Percentiles rank a stretch among this genome's conserved stretches.
phyloP scores from a whole-genome alignment of 92 coral and sea anemone genomes.

The Isaurus tuberculatus region DNA sequence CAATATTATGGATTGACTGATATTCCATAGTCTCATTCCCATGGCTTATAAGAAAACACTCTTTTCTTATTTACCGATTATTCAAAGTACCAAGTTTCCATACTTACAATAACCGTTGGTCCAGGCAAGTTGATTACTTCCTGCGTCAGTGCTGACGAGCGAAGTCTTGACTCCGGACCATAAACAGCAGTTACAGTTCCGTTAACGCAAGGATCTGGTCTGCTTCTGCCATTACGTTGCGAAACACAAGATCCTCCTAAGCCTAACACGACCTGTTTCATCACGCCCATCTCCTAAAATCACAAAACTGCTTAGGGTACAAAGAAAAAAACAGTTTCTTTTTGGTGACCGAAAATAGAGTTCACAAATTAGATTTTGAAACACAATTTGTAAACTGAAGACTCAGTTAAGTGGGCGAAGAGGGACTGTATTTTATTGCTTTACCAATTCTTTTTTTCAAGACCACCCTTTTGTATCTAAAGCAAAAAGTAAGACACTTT shows the following conservation, averaged over 20 bases:
- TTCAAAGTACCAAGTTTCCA: not conserved
- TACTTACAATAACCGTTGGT: constrained; percentile 95
- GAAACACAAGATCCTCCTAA: constrained; percentile 58
- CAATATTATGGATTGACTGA: no score
- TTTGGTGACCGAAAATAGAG: no score
- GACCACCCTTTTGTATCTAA: no score
- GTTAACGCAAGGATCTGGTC: constrained; percentile 39
- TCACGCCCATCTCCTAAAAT: constrained; percentile 88
- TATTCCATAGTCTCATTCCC: no score
- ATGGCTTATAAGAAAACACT: not conserved
- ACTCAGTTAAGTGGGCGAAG: no score
- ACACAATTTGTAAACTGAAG: no score
- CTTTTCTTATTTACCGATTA: not conserved
- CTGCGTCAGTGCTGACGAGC: constrained; percentile 57
- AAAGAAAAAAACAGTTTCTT: no score
- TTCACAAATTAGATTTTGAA: no score
- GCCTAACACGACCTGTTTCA: constrained; percentile 87
- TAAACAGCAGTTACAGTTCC: constrained; percentile 63
- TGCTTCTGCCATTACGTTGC: constrained; percentile 43
- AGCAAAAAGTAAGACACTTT: no score
- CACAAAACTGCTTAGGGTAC: not conserved
- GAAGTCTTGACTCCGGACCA: constrained; percentile 57
- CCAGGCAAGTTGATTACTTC: constrained; percentile 69
- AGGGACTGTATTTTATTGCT: no score
- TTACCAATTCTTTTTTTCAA: no score